A percentile compares a stretch with the other conserved stretches of the same genome.
phyloP scores from a whole-genome alignment of 2,888 invertebrate species.

The Leucophenga montana region DNA sequence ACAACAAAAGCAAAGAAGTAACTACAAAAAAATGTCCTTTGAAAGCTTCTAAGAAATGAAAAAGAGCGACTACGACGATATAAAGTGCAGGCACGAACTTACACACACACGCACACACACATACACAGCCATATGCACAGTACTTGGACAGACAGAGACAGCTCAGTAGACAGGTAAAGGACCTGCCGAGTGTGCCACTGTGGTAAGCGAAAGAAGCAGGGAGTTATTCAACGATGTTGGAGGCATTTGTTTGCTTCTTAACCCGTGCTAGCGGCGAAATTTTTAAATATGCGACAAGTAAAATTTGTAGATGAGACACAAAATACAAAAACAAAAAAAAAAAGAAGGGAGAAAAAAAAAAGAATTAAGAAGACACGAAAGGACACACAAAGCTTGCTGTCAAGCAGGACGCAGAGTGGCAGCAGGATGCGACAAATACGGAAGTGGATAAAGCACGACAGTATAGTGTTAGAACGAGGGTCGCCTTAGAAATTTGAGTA shows the following conservation, averaged over 20 bases:
- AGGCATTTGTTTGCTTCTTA: neutral
- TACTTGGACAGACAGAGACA: slow-evolving; percentile 5
- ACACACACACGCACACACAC: slow-evolving; percentile 24
- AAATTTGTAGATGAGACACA: neutral
- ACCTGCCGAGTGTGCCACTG: neutral
- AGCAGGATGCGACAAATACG: neutral
- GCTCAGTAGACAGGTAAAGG: slow-evolving; percentile 4
- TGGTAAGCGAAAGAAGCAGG: too few relatives aligned
- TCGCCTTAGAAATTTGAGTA: too few relatives aligned
- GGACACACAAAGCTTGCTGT: neutral
- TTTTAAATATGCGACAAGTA: slow-evolving; percentile 40
- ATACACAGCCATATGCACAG: slow-evolving; percentile 8
- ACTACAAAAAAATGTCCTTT: neutral
- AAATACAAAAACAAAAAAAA: slow-evolving; percentile 13
- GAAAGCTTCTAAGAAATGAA: too few relatives aligned
- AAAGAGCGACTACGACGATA: neutral
- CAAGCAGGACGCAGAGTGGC: neutral
- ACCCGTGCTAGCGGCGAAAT: slow-evolving; percentile 9
- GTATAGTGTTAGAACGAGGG: too few relatives aligned
- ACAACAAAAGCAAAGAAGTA: slow-evolving; percentile 5
- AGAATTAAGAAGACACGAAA: neutral
- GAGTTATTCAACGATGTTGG: neutral
- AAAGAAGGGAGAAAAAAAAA: neutral
- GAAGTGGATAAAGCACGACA: neutral
- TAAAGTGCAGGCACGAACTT: slow-evolving; percentile 33